Base-by-base conservation (phyloP, 2,888 invertebrate genomes). In the Drosophila flavopinicola region DNA sequence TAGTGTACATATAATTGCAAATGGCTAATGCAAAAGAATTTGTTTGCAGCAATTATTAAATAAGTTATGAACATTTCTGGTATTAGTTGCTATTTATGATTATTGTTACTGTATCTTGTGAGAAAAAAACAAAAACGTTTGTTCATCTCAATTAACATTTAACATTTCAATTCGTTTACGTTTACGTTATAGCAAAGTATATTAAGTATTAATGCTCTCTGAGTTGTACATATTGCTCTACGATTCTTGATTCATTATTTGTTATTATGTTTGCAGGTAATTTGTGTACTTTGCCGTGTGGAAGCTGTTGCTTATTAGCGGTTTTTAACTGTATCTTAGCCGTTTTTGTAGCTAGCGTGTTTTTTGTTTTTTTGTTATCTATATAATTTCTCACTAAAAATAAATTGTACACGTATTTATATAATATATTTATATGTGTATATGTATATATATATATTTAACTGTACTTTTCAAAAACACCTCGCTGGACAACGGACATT, bases 381-480 rank as follows among this genome's bases (percentile, higher is more conserved):
- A 63, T 78, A 72, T 60, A 72, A 57, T 69, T 59, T 73, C 60
- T 76, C 74, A 66, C 71, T 78, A 78, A 78, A 78, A 83, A 78
- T 78, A 83, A 74, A 66, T 59, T 63, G 25, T 58, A 72, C 57
- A 57, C 41, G 32, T 61, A 54, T 51, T 30, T 67, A 35, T 52
- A 67, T 64, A 49, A 39, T 54, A 49, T 65, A 71, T 67, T 58
- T 58, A 47, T 63, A 27, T n/a, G n/a, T 68, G 61, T 53, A 53
- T 52, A 41, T 56, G 30, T 68, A 42, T 56, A 37, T 51, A 53
- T 66, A 57, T 72, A 66, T 76, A 76, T 74, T 66, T 73, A 78
- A 76, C 77, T 78, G 57, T 78, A 67, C 25, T 70, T 70, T 74
- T 72, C 35, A 73, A 78, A 76, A 82, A 82, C 69, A 78, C 75